Conservation (phyloP, 2,888 invertebrate species). For the Hoplodrina ambigua region DNA sequence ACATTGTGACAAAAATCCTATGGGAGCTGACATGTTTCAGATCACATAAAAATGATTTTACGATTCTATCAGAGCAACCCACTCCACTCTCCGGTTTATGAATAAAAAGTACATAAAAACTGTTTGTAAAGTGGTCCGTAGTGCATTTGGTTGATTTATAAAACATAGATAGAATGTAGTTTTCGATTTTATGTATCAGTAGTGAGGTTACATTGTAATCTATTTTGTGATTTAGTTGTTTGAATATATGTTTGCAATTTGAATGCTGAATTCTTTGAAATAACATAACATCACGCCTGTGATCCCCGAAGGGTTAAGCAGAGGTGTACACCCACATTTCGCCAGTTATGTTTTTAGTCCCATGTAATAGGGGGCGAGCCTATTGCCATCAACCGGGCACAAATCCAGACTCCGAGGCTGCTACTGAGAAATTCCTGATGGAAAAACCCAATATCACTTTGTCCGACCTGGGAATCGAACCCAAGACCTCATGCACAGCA, state of each 20-base stretch:
- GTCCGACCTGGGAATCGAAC: too few relatives aligned
- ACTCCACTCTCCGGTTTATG: slow-evolving; percentile 81
- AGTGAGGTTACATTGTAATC: slow-evolving; percentile 30
- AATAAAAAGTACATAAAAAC: slow-evolving; percentile 82
- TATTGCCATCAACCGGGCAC: too few relatives aligned
- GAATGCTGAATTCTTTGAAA: neutral
- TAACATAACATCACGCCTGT: too few relatives aligned
- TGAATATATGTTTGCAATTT: neutral
- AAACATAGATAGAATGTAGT: slow-evolving; percentile 30
- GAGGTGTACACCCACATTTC: too few relatives aligned
- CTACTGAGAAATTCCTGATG: too few relatives aligned
- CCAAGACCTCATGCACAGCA: too few relatives aligned
- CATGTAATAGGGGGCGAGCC: too few relatives aligned
- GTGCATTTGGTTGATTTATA: slow-evolving; percentile 56
- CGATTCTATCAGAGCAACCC: slow-evolving; percentile 82
- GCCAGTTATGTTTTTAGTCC: too few relatives aligned
- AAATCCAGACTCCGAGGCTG: too few relatives aligned
- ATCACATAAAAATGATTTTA: slow-evolving; percentile 87
- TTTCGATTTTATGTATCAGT: slow-evolving; percentile 40
- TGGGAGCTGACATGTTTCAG: slow-evolving; percentile 77
- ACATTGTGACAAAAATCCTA: slow-evolving; percentile 85
- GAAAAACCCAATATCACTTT: too few relatives aligned
- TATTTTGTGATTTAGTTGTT: slow-evolving; percentile 24
- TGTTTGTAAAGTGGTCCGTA: slow-evolving; percentile 70
- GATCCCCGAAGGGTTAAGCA: too few relatives aligned